A percentile compares a stretch with the other conserved stretches of the same genome.
Evolutionary conservation across 2,113 vertebrate species (phyloP).

Genomic region (Lanius ludovicianus): DNA sequence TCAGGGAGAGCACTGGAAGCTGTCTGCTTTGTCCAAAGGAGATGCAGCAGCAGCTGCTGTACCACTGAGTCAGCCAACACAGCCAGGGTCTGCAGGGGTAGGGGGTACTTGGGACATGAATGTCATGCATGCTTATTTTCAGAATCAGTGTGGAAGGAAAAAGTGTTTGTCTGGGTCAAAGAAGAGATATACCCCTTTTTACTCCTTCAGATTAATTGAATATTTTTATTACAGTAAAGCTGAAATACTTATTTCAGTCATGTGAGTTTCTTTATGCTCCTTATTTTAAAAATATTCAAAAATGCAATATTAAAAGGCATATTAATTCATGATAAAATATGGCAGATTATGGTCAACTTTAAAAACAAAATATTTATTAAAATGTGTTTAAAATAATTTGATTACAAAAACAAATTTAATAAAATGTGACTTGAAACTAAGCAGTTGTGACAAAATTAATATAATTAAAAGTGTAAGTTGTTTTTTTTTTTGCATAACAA

Average conservation of each 20-base stretch:
- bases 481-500: neutral
- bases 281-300: neutral
- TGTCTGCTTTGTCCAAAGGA: neutral
- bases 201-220: neutral
- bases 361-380: neutral
- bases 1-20: neutral
- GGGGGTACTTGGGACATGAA: rapidly evolving
- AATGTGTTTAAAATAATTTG: neutral
- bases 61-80: neutral
- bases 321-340: neutral
- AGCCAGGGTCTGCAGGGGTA: neutral
- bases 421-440: neutral
- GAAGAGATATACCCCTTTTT: neutral
- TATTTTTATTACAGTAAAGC: neutral
- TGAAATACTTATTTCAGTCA: neutral
- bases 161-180: neutral
- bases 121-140: neutral
- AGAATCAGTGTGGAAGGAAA: neutral
- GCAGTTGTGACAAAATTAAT: neutral
- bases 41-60: rapidly evolving
- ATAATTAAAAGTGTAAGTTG: neutral
- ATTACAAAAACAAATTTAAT: neutral
- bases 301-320: neutral
- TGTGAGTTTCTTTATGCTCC: neutral
- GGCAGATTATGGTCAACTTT: neutral